These are phyloP conservation scores for Heterotilapia buettikoferi DNA, from an alignment of 2,113 vertebrate species.

Conservation along the genomic window DNA sequence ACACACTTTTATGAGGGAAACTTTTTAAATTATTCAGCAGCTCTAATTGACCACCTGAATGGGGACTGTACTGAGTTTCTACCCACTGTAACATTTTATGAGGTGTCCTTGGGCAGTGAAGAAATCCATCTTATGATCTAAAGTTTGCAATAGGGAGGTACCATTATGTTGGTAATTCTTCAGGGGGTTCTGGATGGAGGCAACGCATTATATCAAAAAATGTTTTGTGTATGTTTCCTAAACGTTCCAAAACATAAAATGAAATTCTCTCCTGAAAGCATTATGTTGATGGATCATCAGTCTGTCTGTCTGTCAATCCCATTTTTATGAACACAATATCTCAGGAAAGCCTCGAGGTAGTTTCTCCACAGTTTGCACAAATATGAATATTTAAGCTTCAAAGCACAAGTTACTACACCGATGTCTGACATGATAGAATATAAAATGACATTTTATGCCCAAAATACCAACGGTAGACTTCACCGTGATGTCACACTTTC, in stretches of 20 bases:
- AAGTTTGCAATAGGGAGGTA: background rate
- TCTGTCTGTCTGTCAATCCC: background rate
- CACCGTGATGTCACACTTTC: background rate
- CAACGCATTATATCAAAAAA: background rate
- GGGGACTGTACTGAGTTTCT: constrained; percentile 30
- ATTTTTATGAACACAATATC: background rate
- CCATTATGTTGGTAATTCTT: background rate
- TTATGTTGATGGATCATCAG: background rate
- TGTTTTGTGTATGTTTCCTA: background rate
- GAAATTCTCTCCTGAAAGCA: background rate
- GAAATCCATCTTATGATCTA: background rate
- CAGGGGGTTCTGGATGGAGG: background rate
- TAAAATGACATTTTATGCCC: background rate
- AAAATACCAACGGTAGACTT: background rate
- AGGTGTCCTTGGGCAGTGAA: background rate
- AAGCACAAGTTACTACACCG: background rate
- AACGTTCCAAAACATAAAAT: background rate
- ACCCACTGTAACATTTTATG: background rate
- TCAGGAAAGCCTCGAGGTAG: background rate
- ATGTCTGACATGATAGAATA: background rate
- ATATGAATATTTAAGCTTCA: background rate
- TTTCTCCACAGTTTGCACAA: background rate
- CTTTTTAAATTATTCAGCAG: constrained; percentile 59
- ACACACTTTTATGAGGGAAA: constrained; percentile 31
- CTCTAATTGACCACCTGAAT: constrained; percentile 51